Evolutionary conservation across 2,113 vertebrate species (phyloP), one percentile per base, ranked within the genome.

Genomic region (Salminus brasiliensis): DNA sequence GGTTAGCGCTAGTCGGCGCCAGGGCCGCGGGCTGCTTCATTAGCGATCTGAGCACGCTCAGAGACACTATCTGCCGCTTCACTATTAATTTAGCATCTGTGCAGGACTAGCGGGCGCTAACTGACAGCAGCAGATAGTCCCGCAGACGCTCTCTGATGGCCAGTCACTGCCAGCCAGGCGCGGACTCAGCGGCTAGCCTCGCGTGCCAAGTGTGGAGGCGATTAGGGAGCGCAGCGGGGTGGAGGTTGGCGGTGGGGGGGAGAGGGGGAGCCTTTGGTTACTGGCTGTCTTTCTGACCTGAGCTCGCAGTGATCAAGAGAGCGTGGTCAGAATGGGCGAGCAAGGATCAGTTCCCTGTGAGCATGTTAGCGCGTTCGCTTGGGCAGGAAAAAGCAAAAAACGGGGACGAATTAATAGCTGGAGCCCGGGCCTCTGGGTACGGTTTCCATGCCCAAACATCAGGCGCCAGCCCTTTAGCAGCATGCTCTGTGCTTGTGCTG

Each of bases 81-180:
- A 69, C 80, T 85, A 76, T 82, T 85, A 76, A 79, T 85, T 81
- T 82, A 82, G 80, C 83, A 79, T 85, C 83, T 81, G 80, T 70
- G 49, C 32, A 30, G 66, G 72, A 76, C 72, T 72, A 75, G 77
- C 59, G 18, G 72, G 66, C 41, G 11, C 77, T 80, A 60, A 74
- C 75, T 74, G 67, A 55, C 60, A 57, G 66, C n/a, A 75, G 73
- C 73, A 79, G 74, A 49, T 45, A 76, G 76, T 52, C 76, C 70
- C 36, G 29, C 66, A 76, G 68, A 52, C 63, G 67, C 74, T 55
- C 60, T 79, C 30, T 47, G 47, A 65, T 32, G 60, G 67, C 76
- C 68, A 79, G 71, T 52, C 71, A 70, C 55, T 74, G 49, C 52
- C 72, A 72, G 67, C 72, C 76, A 81, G 66, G 52, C 72, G 29